Percentiles rank a stretch among this genome's conserved stretches.
Conservation (phyloP, 53 echinoderm and acorn worm genomes). For the Astropecten irregularis region DNA sequence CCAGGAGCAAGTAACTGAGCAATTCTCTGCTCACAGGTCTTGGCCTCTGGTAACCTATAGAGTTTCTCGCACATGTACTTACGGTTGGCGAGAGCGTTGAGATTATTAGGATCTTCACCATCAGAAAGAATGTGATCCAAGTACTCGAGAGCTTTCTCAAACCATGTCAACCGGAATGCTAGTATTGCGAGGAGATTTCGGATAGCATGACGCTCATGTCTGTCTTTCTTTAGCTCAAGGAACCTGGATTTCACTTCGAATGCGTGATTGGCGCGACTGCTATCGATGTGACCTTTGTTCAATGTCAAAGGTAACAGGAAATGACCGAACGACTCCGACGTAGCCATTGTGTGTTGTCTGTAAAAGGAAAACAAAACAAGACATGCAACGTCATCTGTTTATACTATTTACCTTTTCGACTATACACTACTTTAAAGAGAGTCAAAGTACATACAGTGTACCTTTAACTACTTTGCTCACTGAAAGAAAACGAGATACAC, state of each 20-base stretch:
- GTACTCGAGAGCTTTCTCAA: constrained; percentile 19
- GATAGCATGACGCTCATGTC: constrained; percentile 20
- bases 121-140: constrained; percentile 8
- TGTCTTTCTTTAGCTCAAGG: constrained; percentile 16
- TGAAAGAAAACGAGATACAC: too few species aligned
- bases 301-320: constrained; percentile 22
- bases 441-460: too few species aligned
- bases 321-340: not conserved
- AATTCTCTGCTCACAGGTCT: not conserved
- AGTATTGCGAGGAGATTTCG: constrained; percentile 40
- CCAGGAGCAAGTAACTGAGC: not conserved
- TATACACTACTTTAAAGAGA: too few species aligned
- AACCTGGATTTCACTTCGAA: not conserved
- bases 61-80: constrained; percentile 22
- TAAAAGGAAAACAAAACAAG: not conserved
- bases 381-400: too few species aligned
- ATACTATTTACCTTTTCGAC: too few species aligned
- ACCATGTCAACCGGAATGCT: not conserved
- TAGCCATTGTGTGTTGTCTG: not conserved
- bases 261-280: not conserved
- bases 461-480: too few species aligned
- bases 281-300: constrained; percentile 33
- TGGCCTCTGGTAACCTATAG: constrained; percentile 16
- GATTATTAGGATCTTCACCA: constrained; percentile 37
- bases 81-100: constrained; percentile 52